Base-by-base conservation (phyloP, 2,797 vertebrate species). In the Chelonia mydas region DNA sequence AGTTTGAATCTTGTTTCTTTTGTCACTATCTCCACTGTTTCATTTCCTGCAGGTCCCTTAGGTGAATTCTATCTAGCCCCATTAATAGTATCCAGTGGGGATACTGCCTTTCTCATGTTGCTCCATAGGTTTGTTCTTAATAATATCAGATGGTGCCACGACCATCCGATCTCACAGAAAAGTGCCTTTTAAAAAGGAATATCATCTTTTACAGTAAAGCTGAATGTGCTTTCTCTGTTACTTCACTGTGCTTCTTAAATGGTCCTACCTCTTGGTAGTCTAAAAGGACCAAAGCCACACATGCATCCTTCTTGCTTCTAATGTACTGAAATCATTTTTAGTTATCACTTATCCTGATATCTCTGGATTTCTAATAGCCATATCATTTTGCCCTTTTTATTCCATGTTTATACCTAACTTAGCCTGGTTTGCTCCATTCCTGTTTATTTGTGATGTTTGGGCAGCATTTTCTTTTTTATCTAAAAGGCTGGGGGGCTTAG, bases 301-400 rank as follows among this genome's bases (percentile, higher is more conserved):
- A 45, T 45, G 25, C 37, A 45, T 23, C 4, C 45, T 16, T 94
- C 78, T 93, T 83, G 12, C 45, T 94, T 45, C 78, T 68, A 55
- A 93, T 74, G 84, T 50, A 77, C 31, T 61, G 50, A 80, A 89
- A 80, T 81, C 41, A 90, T 95, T 88, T 86, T 72, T 77, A 88
- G 51, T 49, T 92, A 90, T 95, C 93, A 83, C 92, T 95, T 95
- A 90, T 45, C 33, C 86, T 92, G 80, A 59, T 68, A 85, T 57
- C 13, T 93, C 68, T 92, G 74, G 8, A 28, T 89, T 28, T 88
- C 47, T 87, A 72, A 81, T n/a, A 50, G 9, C 51, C 10, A 0
- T 41, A 83, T 74, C 16, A 61, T 90, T 84, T 47, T 88, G 92
- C 95, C 84, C 51, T 90, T 94, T 89, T 0, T 0, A 76, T 91